phyloP scores from a whole-genome alignment of 2,888 invertebrate species.

The Ctenicera cuprea region DNA sequence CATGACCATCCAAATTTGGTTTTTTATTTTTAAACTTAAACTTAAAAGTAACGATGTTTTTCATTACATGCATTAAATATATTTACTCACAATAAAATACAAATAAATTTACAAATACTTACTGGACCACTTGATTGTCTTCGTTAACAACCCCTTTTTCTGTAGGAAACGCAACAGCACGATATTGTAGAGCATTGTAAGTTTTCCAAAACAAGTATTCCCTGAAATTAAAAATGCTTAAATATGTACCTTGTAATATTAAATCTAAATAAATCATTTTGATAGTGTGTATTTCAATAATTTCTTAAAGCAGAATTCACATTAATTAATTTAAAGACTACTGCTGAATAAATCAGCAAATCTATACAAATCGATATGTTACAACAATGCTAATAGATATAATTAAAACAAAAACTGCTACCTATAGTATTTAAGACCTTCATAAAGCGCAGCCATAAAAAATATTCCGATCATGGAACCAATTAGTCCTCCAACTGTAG shows the following conservation, averaged over 20 bases:
- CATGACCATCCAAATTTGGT: no score
- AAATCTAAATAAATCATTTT: no score
- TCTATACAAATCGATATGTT: no score
- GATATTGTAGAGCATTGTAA: constrained; percentile 88
- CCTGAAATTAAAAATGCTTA: constrained; percentile 69
- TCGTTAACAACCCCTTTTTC: constrained; percentile 79
- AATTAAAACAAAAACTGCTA: no score
- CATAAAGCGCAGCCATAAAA: constrained; percentile 93
- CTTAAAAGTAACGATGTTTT: neutral
- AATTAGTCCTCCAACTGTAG: constrained; percentile 84
- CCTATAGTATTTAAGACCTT: constrained; percentile 94
- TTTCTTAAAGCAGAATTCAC: no score
- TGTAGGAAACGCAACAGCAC: constrained; percentile 87
- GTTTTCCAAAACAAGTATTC: constrained; percentile 92
- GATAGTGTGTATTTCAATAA: no score
- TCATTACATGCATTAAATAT: neutral
- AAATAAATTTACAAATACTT: constrained; percentile 71
- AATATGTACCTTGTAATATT: no score
- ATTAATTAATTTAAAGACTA: no score
- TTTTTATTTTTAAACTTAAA: neutral
- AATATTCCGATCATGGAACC: constrained; percentile 95
- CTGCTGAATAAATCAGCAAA: neutral
- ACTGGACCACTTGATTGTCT: constrained; percentile 88
- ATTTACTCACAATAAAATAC: neutral
- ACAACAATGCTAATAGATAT: no score